Base-by-base conservation (phyloP, 2,888 invertebrate genomes). In the Acanthosoma haemorrhoidale region DNA sequence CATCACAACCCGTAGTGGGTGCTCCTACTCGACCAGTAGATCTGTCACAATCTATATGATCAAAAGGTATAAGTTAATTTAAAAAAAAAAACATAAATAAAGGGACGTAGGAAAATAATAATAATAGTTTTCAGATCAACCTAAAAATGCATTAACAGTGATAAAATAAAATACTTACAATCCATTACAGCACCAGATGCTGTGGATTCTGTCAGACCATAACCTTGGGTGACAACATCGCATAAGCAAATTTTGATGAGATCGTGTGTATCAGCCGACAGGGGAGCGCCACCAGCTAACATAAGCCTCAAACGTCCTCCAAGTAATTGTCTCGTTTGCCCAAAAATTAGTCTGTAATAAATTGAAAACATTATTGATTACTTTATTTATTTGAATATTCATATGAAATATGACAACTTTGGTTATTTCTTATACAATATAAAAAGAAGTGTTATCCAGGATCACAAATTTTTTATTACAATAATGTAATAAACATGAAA, bases 151-250 rank as follows among this genome's bases (percentile, higher is more conserved):
- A 21, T 6, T 4, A n/a, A 51, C 29, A 13, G 29, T 25, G 38
- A 59, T 79, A 80, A n/a, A 6, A 31, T 13, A 59, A 75, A 73
- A 0, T 71, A 83, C 84, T 81, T 80, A 88, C 88, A 80, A 80
- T 90, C 89, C 89, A 90, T 90, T 68, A 91, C 91, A 72, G 90
- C 88, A 66, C 96, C 96, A 77, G 93, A 93, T 1, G 96, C 96
- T 75, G 93, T 92, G 15, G 97, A 96, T 85, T 99, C 98, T 0
- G 98, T 99, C 73, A 98, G 86, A 1, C 98, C 98, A 82, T 98
- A 98, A 64, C 97, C 98, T 79, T 94, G 94, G 71, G 92, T 87
- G 51, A 99, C 88, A 73, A 89, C 89, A 73, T 92, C 89, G 80
- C 96, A 96, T 74, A 98, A 85, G 79, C 96, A 96, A 72, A 92